Conservation (phyloP, 2,888 invertebrate species). For the Hymenopus coronatus region DNA sequence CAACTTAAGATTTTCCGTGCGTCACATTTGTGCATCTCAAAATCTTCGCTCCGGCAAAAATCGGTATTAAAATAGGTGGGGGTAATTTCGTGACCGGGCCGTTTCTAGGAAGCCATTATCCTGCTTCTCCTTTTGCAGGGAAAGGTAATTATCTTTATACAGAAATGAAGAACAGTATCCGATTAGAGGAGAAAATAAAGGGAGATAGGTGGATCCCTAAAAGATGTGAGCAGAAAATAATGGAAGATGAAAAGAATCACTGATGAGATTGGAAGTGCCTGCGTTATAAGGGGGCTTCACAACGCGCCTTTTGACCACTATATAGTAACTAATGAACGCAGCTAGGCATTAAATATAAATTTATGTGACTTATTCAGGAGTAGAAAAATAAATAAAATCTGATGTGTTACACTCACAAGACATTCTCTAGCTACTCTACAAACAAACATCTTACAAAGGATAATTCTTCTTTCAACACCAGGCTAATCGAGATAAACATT, state of each 20-base stretch:
- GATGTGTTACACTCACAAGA: too few relatives aligned
- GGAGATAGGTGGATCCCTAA: not conserved
- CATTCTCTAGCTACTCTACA: too few relatives aligned
- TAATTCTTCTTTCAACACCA: too few relatives aligned
- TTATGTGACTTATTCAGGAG: too few relatives aligned
- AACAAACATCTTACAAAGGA: too few relatives aligned
- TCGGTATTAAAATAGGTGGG: not conserved
- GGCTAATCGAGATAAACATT: too few relatives aligned
- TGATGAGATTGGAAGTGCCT: not conserved
- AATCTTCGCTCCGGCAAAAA: not conserved
- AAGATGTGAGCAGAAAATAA: not conserved
- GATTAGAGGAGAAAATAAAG: not conserved
- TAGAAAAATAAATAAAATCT: too few relatives aligned
- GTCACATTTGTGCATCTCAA: too few relatives aligned
- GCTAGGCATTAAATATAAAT: too few relatives aligned
- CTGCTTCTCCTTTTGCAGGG: not conserved
- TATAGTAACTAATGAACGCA: not conserved
- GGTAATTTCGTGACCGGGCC: not conserved
- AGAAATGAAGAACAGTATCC: not conserved
- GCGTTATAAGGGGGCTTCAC: not conserved
- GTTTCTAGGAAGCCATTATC: not conserved
- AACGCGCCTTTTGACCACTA: not conserved
- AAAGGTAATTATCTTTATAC: not conserved
- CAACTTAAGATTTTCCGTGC: too few relatives aligned
- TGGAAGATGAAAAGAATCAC: not conserved